These are phyloP conservation scores for Neopelma chrysocephalum DNA, from an alignment of 2,797 vertebrate genomes.

Conservation along the genomic window DNA sequence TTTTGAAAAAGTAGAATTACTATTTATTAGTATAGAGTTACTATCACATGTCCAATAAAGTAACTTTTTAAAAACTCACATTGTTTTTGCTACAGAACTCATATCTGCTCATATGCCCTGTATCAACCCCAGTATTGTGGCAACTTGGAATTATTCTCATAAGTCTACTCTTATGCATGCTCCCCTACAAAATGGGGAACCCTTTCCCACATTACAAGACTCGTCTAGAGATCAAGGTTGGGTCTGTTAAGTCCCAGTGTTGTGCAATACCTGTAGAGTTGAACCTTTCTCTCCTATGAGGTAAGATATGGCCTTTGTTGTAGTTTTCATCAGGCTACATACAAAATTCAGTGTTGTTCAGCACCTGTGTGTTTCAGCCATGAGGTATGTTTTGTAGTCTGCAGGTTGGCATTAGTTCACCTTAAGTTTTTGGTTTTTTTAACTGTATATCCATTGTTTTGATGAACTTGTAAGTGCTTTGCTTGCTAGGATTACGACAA, in stretches of 20 bases:
- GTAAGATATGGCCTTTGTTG: background rate
- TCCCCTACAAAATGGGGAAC: background rate
- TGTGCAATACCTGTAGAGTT: background rate
- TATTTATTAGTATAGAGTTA: background rate
- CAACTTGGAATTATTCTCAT: background rate
- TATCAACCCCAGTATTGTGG: background rate
- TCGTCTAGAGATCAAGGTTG: background rate
- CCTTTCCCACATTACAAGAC: background rate
- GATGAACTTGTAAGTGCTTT: background rate
- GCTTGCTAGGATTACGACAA: background rate
- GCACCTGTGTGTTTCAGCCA: background rate
- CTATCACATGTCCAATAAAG: background rate
- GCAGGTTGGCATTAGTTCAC: background rate
- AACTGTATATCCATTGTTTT: background rate
- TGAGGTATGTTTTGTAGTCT: background rate
- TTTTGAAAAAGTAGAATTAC: background rate
- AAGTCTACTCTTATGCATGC: background rate
- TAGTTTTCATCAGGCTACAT: background rate
- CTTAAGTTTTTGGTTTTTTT: background rate
- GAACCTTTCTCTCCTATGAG: background rate
- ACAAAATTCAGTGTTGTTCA: background rate
- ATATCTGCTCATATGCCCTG: background rate
- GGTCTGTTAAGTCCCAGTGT: background rate
- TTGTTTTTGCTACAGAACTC: background rate
- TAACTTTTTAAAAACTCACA: background rate